Evolutionary conservation across 2,888 invertebrate species (phyloP).

Genomic region (Lochmaea crataegi): DNA sequence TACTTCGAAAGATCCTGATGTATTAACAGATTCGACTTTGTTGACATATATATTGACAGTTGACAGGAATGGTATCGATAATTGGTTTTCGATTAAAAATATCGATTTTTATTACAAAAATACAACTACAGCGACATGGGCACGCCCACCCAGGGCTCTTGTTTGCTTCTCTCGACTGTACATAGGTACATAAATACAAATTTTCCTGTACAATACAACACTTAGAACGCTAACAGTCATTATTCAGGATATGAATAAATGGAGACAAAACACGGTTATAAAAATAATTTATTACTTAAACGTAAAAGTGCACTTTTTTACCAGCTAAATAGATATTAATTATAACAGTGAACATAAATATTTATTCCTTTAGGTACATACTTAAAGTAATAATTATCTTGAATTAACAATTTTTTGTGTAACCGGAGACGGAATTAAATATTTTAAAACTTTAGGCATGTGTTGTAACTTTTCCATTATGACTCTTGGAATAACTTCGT

Average conservation of each 20-base stretch:
- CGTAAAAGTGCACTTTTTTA: neutral
- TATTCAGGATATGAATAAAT: neutral
- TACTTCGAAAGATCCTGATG: too few species aligned
- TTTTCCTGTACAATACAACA: too few species aligned
- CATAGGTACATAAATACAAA: too few species aligned
- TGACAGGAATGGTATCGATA: too few species aligned
- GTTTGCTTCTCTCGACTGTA: too few species aligned
- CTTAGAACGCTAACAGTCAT: too few species aligned
- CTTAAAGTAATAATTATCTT: constrained; percentile 40
- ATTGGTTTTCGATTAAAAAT: too few species aligned
- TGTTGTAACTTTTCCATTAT: constrained; percentile 66
- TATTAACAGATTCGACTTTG: too few species aligned
- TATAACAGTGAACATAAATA: constrained; percentile 13
- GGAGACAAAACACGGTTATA: neutral
- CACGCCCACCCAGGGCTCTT: too few species aligned
- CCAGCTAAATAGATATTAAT: neutral
- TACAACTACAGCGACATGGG: too few species aligned
- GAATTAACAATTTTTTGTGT: constrained; percentile 54
- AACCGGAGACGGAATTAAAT: constrained; percentile 60
- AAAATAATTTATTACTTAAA: constrained; percentile 18
- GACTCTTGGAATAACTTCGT: constrained; percentile 59
- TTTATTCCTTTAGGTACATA: constrained; percentile 13
- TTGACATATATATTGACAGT: too few species aligned
- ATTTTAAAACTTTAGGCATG: constrained; percentile 65
- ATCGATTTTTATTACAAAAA: too few species aligned